Evolutionary conservation across 2,797 vertebrate species (phyloP).

Genomic region (Schizopygopsis malacanthus): DNA sequence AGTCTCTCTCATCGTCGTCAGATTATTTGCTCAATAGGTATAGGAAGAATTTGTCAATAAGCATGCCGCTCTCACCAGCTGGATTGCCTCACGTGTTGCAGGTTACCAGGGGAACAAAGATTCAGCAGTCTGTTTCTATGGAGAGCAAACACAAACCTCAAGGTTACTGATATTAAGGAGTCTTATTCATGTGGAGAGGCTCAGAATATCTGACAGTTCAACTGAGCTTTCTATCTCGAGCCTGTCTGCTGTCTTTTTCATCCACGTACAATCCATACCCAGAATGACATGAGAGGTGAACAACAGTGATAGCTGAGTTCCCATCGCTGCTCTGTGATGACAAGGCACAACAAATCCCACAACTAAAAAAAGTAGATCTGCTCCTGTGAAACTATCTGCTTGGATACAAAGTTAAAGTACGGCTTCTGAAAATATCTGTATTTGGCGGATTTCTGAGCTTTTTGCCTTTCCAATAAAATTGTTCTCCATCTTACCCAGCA

Average conservation of each 20-base stretch:
- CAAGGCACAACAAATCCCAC: constrained; percentile 51
- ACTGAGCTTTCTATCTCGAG: constrained; percentile 44
- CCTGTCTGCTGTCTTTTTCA: constrained; percentile 52
- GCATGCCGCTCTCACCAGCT: constrained; percentile 42
- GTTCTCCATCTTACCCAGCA: background rate
- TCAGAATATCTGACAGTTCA: constrained; percentile 58
- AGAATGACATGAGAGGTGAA: constrained; percentile 52
- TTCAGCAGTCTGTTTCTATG: constrained; percentile 40
- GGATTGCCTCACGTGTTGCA: constrained; percentile 27
- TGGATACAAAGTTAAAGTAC: constrained; percentile 14
- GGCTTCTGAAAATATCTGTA: constrained; percentile 29
- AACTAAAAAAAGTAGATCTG: constrained; percentile 36
- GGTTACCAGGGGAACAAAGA: constrained; percentile 51
- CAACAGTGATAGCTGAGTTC: constrained; percentile 36
- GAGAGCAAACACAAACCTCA: constrained; percentile 58
- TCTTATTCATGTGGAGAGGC: constrained; percentile 57
- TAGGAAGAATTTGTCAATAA: constrained; percentile 53
- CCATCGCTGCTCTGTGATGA: constrained; percentile 41
- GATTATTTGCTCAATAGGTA: constrained; percentile 48
- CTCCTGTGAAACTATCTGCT: constrained; percentile 34
- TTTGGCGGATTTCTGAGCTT: constrained; percentile 14
- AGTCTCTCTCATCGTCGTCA: constrained; percentile 21
- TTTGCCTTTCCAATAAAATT: constrained; percentile 12
- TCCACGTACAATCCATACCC: constrained; percentile 46
- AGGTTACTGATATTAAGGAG: constrained; percentile 60